phyloP scores from a whole-genome alignment of 2,888 invertebrate species.

The Drosophila colorata region DNA sequence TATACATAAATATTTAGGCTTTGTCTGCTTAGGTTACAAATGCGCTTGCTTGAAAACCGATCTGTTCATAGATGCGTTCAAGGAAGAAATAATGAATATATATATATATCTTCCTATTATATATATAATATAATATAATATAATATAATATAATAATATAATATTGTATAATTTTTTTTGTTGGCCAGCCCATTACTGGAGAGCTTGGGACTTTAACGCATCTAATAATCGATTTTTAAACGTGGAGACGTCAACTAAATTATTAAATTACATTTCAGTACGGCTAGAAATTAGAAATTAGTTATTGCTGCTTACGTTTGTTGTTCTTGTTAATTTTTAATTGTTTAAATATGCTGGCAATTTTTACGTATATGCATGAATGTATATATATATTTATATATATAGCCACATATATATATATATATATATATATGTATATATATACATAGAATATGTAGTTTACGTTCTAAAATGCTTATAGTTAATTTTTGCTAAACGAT shows the following conservation, averaged over 20 bases:
- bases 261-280: conserved; percentile 57
- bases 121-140: conserved; percentile 24
- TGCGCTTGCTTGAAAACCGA: conserved; percentile 33
- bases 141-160: conserved; percentile 10
- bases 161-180: conserved; percentile 12
- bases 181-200: conserved; percentile 4
- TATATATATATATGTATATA: conserved; percentile 35
- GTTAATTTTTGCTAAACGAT: conserved; percentile 81
- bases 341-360: conserved; percentile 54
- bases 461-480: conserved; percentile 72
- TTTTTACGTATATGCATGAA: conserved; percentile 50
- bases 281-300: conserved; percentile 64
- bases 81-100: conserved; percentile 1
- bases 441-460: conserved; percentile 40
- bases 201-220: conserved; percentile 22
- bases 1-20: conserved; percentile 53
- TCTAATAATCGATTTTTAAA: conserved; percentile 23
- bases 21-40: conserved; percentile 44
- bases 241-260: conserved; percentile 37
- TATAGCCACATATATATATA: neutral
- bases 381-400: conserved; percentile 35
- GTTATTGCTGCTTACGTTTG: conserved; percentile 51
- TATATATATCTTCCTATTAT: neutral
- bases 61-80: conserved; percentile 25
- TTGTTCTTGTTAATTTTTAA: conserved; percentile 24